Percentiles rank a stretch among this genome's conserved stretches.
Evolutionary conservation across 2,797 vertebrate species (phyloP).

Genomic region (Scarus forsteni): DNA sequence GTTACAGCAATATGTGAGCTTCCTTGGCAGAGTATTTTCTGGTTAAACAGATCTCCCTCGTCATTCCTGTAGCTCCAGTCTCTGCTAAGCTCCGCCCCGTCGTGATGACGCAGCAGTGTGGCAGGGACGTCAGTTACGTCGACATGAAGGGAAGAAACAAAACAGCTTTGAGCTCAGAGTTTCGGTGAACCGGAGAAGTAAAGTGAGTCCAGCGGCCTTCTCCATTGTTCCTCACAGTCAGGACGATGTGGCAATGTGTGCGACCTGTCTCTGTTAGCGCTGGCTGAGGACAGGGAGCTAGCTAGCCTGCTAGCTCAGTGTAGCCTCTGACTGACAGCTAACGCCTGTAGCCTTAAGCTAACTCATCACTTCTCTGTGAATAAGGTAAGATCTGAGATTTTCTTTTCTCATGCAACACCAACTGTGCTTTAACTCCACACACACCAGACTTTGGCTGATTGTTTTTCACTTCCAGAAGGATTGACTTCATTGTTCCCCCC

Average conservation of each 20-base stretch:
- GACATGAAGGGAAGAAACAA: slow-evolving; percentile 18
- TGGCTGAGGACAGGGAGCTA: slow-evolving; percentile 19
- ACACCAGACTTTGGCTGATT: accelerated
- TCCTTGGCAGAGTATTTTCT: no score
- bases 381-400: slow-evolving; percentile 37
- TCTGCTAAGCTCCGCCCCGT: slow-evolving; percentile 45
- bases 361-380: slow-evolving; percentile 13
- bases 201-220: neutral
- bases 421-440: neutral
- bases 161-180: neutral
- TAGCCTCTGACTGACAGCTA: slow-evolving; percentile 29
- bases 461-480: neutral
- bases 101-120: slow-evolving; percentile 9
- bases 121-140: slow-evolving; percentile 39
- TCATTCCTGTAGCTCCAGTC: no score
- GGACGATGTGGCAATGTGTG: slow-evolving; percentile 20
- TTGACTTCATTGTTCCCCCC: accelerated
- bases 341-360: slow-evolving; percentile 35
- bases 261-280: neutral
- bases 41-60: no score
- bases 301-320: slow-evolving; percentile 40
- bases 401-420: neutral
- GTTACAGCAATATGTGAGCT: no score
- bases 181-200: neutral
- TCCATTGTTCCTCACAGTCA: neutral